Conservation (phyloP, 2,888 invertebrate species). For the Sarcophaga carnaria region DNA sequence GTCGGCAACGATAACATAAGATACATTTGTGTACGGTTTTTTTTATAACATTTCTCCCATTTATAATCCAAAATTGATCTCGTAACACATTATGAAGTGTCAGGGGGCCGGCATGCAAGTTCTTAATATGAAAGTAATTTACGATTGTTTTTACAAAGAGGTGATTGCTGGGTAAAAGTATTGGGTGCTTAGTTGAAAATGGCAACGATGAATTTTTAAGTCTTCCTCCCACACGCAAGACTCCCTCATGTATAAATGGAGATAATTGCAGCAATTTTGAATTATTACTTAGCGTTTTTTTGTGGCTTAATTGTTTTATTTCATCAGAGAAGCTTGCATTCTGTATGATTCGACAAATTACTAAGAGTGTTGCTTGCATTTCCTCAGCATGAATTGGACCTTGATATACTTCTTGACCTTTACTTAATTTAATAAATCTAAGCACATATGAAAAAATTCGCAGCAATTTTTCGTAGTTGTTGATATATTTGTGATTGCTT, state of each 20-base stretch:
- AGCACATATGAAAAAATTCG: conserved; percentile 28
- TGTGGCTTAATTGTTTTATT: background rate
- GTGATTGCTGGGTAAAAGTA: conserved; percentile 12
- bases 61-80: conserved; percentile 54
- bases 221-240: conserved; percentile 28
- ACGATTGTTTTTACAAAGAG: background rate
- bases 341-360: conserved; percentile 25
- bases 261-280: conserved; percentile 12
- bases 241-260: conserved; percentile 29
- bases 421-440: conserved; percentile 8
- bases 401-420: background rate
- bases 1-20: conserved; percentile 44
- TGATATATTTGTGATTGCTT: conserved; percentile 29
- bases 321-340: background rate
- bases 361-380: background rate
- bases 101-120: conserved; percentile 18
- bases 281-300: background rate
- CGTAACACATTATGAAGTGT: conserved; percentile 29
- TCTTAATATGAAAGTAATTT: background rate
- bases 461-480: conserved; percentile 14
- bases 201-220: conserved; percentile 14
- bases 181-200: conserved; percentile 31
- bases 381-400: background rate
- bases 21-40: conserved; percentile 51
- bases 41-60: conserved; percentile 27